Conservation (phyloP, 2,888 invertebrate species). For the Micropterix aruncella region DNA sequence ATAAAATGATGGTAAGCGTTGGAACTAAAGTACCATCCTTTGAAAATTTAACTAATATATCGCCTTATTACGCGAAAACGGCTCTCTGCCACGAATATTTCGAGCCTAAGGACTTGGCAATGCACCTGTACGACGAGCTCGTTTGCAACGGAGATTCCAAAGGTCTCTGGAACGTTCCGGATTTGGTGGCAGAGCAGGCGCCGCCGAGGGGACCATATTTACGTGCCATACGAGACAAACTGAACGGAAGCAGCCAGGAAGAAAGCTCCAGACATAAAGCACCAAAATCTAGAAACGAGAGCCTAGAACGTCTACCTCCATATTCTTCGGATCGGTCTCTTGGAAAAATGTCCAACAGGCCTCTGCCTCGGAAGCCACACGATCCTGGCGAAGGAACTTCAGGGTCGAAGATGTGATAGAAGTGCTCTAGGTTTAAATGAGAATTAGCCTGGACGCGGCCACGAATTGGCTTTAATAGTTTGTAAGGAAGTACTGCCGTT, state of each 20-base stretch:
- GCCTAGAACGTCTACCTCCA: constrained; percentile 9
- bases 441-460: no score
- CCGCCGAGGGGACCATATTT: constrained; percentile 44
- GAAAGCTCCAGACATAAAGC: no score
- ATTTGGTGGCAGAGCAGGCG: constrained; percentile 27
- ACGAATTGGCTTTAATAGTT: no score
- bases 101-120: constrained; percentile 36
- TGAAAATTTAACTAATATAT: constrained; percentile 37
- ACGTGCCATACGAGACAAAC: constrained; percentile 43
- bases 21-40: constrained; percentile 44
- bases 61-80: constrained; percentile 30
- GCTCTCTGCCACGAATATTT: constrained; percentile 34
- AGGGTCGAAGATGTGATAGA: constrained; percentile 9
- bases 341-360: constrained; percentile 49
- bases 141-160: constrained; percentile 30
- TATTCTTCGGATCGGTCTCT: constrained; percentile 19
- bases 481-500: no score
- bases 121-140: constrained; percentile 49
- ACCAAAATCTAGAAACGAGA: constrained; percentile 12
- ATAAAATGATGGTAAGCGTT: constrained; percentile 34
- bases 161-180: constrained; percentile 30
- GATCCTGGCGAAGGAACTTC: constrained; percentile 32
- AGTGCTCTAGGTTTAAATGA: no score
- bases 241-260: constrained; percentile 19
- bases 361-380: constrained; percentile 47